phyloP scores from a whole-genome alignment of 2,888 invertebrate species.

The Atethmia centrago region DNA sequence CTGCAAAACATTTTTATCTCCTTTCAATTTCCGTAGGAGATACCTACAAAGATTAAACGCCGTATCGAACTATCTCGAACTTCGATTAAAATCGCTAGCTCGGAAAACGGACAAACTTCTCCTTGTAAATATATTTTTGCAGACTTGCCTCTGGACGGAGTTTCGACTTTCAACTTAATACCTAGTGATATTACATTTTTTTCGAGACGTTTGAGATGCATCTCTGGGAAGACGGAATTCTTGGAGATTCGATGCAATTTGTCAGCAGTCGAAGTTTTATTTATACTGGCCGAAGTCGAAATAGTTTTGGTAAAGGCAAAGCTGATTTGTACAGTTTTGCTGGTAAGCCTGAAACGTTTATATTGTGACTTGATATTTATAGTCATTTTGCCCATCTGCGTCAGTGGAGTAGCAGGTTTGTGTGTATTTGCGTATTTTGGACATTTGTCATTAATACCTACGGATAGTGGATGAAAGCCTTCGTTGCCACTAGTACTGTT shows the following conservation, averaged over 20 bases:
- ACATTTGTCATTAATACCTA: not conserved
- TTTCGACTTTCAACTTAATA: constrained; percentile 50
- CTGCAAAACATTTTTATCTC: constrained; percentile 66
- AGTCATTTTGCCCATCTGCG: not conserved
- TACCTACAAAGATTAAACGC: constrained; percentile 65
- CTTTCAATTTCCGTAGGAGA: constrained; percentile 67
- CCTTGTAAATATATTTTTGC: constrained; percentile 64
- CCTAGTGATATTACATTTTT: constrained; percentile 58
- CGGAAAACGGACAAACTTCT: constrained; percentile 62
- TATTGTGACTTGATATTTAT: not conserved
- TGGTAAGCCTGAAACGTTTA: not conserved
- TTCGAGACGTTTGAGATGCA: constrained; percentile 44
- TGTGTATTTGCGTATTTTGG: no score
- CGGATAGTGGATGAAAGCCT: not conserved
- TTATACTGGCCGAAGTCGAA: not conserved
- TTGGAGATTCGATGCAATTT: constrained; percentile 19
- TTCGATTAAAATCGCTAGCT: constrained; percentile 69
- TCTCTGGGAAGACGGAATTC: constrained; percentile 20
- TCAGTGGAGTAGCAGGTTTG: no score
- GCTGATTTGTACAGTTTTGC: not conserved
- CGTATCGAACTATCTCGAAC: constrained; percentile 64
- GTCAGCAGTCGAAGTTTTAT: constrained; percentile 29
- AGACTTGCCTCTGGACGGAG: constrained; percentile 38
- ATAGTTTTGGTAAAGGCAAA: constrained; percentile 12
- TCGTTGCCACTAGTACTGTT: no score